Percentiles rank a stretch among this genome's conserved stretches.
phyloP scores from a whole-genome alignment of 1,140 invertebrate species.

The Limonius californicus region DNA sequence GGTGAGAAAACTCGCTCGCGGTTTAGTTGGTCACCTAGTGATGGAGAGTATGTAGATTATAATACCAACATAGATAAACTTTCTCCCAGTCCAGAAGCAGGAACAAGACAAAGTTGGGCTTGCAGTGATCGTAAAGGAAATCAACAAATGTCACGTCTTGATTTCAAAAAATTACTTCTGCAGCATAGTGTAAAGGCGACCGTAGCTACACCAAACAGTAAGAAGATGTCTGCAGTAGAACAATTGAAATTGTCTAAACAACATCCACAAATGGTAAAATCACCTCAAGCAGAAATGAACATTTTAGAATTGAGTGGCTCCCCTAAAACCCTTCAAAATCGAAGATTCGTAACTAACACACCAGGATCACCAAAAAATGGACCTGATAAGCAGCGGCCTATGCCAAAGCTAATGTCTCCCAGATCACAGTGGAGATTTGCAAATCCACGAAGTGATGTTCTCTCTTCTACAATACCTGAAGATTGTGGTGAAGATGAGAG shows the following conservation, averaged over 20 bases:
- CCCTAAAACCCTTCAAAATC: constrained; percentile 60
- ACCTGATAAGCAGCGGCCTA: constrained; percentile 54
- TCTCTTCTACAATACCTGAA: constrained; percentile 82
- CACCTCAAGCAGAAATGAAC: constrained; percentile 50
- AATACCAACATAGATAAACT: constrained; percentile 40
- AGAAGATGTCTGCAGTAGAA: constrained; percentile 76
- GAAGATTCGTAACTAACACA: constrained; percentile 53
- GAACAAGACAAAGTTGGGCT: constrained; percentile 47
- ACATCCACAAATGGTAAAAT: constrained; percentile 39
- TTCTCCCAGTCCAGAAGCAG: constrained; percentile 16
- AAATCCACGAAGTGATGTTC: constrained; percentile 71
- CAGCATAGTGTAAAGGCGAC: constrained; percentile 61
- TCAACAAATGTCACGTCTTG: constrained; percentile 65
- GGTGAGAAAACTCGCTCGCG: constrained; percentile 48
- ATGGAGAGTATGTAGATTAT: constrained; percentile 44
- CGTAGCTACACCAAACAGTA: constrained; percentile 49
- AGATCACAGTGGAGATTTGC: constrained; percentile 68
- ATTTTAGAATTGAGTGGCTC: constrained; percentile 63
- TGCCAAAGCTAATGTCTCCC: constrained; percentile 64
- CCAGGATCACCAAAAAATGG: constrained; percentile 52
- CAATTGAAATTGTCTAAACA: constrained; percentile 71
- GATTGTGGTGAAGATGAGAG: constrained; percentile 69
- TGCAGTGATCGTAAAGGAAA: constrained; percentile 47
- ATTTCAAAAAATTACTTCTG: constrained; percentile 77
- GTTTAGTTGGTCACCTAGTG: constrained; percentile 54